A percentile compares a stretch with the other conserved stretches of the same genome.
Conservation (phyloP, 2,888 invertebrate genomes). For the Anthrax anthrax region DNA sequence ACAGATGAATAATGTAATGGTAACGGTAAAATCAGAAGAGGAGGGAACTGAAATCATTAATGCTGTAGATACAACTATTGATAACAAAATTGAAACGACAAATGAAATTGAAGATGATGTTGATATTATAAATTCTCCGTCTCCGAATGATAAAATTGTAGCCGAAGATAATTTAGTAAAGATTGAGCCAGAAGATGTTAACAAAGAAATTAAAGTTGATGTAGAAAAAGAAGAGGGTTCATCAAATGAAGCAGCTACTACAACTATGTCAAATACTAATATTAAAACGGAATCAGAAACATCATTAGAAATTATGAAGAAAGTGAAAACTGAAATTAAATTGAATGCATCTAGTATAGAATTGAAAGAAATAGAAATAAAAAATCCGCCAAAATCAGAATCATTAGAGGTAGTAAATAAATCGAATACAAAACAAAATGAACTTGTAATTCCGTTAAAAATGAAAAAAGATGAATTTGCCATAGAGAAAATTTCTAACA, state of each 20-base stretch:
- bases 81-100: conserved; percentile 5
- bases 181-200: conserved; percentile 31
- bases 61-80: not conserved
- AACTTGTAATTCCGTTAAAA: too few species aligned
- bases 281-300: not conserved
- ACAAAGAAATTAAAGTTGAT: conserved; percentile 29
- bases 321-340: not conserved
- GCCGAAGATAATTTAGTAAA: conserved; percentile 31
- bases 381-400: not conserved
- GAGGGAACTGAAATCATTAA: conserved; percentile 1
- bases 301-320: not conserved
- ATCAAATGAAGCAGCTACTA: not conserved
- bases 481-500: too few species aligned
- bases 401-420: too few species aligned
- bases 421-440: too few species aligned
- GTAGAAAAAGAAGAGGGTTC: conserved; percentile 29
- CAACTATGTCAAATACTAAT: not conserved
- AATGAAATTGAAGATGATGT: conserved; percentile 29
- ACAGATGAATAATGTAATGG: not conserved
- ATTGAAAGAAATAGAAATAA: too few species aligned
- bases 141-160: conserved; percentile 28
- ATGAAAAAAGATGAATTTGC: too few species aligned
- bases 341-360: too few species aligned
- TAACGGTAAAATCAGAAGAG: conserved; percentile 12
- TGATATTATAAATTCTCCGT: conserved; percentile 28